These are phyloP conservation scores for Mustela lutreola DNA, from an alignment of 2,113 vertebrate genomes.

Conservation along the genomic window DNA sequence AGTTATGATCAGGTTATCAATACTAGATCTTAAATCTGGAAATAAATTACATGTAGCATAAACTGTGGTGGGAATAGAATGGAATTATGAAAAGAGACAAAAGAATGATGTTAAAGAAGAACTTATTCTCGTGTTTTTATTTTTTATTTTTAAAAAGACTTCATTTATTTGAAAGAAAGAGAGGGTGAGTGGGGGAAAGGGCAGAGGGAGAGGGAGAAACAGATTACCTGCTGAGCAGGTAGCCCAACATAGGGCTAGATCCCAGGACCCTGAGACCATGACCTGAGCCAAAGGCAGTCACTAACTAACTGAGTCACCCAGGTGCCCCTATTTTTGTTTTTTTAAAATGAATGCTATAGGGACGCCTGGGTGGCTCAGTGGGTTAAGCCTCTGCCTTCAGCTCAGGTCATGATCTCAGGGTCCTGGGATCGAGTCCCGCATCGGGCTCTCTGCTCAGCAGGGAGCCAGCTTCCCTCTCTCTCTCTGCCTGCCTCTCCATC, in stretches of 20 bases:
- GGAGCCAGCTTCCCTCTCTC: too few species aligned
- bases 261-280: neutral
- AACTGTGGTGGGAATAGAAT: neutral
- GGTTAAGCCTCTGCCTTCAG: too few species aligned
- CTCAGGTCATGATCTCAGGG: too few species aligned
- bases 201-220: neutral
- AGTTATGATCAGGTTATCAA: neutral
- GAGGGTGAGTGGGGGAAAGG: neutral
- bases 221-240: neutral
- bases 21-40: neutral
- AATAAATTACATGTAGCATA: slow-evolving; percentile 12
- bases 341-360: neutral
- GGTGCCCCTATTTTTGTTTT: neutral
- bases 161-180: neutral
- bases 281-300: neutral
- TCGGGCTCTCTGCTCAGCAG: too few species aligned
- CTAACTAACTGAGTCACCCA: neutral
- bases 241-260: neutral
- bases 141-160: neutral
- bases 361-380: too few species aligned
- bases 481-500: too few species aligned
- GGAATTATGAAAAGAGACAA: slow-evolving; percentile 38
- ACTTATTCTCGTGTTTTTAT: neutral
- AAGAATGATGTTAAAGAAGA: neutral
- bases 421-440: too few species aligned